Percentiles rank a stretch among this genome's conserved stretches.
Conservation (phyloP, 2,888 invertebrate species). For the Archips crataeganus region DNA sequence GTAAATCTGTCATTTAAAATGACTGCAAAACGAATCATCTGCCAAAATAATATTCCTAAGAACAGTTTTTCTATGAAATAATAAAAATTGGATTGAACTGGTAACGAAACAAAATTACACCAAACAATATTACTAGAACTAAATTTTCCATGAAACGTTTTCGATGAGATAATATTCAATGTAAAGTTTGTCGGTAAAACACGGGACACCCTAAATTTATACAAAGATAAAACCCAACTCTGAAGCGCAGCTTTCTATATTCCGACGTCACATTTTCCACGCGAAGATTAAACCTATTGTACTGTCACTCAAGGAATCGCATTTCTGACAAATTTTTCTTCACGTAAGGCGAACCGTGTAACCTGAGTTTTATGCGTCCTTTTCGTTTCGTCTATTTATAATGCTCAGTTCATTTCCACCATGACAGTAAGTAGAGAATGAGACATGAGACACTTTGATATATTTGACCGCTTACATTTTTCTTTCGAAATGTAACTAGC, state of each 20-base stretch:
- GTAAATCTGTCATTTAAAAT: no score
- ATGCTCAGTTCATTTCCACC: constrained; percentile 66
- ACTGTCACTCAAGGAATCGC: constrained; percentile 75
- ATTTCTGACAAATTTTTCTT: constrained; percentile 75
- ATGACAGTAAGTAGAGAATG: constrained; percentile 67
- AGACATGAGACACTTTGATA: constrained; percentile 51
- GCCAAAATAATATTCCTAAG: no score
- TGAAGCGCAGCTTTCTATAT: constrained; percentile 52
- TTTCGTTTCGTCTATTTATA: constrained; percentile 73
- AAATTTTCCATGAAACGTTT: no score
- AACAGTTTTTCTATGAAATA: no score
- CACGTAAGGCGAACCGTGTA: constrained; percentile 67
- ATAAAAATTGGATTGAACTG: no score
- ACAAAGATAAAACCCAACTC: constrained; percentile 45
- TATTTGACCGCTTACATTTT: constrained; percentile 40
- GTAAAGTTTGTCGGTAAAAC: no score
- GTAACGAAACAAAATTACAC: no score
- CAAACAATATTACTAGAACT: no score
- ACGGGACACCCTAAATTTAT: no score
- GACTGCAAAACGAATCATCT: no score
- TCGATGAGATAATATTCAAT: no score
- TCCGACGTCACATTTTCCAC: constrained; percentile 64
- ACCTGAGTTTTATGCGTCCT: constrained; percentile 67
- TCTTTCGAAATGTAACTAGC: constrained; percentile 17
- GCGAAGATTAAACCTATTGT: constrained; percentile 80